Conservation (phyloP, 2,113 vertebrate species). For the Pedionomus torquatus region DNA sequence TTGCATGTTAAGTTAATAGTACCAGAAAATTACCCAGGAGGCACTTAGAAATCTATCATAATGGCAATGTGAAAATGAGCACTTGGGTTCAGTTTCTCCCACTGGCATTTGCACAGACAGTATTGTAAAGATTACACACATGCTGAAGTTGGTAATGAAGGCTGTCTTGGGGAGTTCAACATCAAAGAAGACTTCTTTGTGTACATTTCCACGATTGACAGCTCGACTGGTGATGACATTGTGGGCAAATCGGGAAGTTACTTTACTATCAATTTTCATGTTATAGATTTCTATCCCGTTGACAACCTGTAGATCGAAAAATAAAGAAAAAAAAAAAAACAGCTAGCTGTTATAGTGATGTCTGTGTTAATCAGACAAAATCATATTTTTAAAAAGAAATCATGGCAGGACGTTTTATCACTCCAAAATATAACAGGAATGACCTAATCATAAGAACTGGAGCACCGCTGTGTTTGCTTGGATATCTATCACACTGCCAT, state of each 20-base stretch:
- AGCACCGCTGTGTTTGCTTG: not conserved
- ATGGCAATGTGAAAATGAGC: not conserved
- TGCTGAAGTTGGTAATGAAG: conserved; percentile 93
- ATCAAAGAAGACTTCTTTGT: conserved; percentile 87
- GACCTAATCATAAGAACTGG: not conserved
- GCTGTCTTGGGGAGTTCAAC: conserved; percentile 93
- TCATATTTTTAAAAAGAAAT: not conserved
- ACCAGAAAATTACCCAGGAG: not conserved
- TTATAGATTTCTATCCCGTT: conserved; percentile 84
- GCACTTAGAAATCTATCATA: not conserved
- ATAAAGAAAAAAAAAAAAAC: not conserved
- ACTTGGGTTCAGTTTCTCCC: not conserved
- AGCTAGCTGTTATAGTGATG: not conserved
- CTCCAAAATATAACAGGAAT: not conserved
- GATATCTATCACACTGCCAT: not conserved
- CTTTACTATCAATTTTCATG: conserved; percentile 87
- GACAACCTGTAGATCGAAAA: conserved; percentile 60
- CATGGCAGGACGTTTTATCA: not conserved
- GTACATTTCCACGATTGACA: conserved; percentile 78
- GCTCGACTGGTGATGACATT: conserved; percentile 90
- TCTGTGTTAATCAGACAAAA: not conserved
- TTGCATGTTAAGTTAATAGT: not conserved
- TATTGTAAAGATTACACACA: conserved; percentile 77
- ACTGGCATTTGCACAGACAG: not conserved
- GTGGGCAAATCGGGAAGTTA: conserved; percentile 89